phyloP scores from a whole-genome alignment of 2,113 vertebrate genomes.

The Galeopterus variegatus region DNA sequence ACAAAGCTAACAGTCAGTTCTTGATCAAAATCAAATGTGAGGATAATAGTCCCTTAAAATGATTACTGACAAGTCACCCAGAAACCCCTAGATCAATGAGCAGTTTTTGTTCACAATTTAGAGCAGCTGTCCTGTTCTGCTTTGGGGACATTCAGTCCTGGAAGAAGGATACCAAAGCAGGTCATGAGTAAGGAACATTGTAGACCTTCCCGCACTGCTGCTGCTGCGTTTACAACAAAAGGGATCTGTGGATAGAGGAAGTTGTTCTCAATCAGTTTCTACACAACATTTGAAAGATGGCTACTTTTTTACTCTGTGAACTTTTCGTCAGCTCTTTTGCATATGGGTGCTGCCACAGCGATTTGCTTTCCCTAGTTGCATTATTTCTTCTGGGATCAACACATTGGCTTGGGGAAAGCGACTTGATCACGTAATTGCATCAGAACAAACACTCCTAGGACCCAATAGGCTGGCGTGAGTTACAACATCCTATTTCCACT shows the following conservation, averaged over 20 bases:
- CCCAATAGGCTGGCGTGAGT: constrained; percentile 1
- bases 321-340: background rate
- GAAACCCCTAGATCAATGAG: background rate
- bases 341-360: background rate
- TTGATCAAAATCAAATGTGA: background rate
- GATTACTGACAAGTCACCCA: background rate
- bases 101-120: background rate
- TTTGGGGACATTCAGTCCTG: background rate
- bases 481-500: background rate
- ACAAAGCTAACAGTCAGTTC: background rate
- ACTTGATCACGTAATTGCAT: background rate
- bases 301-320: background rate
- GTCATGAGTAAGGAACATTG: background rate
- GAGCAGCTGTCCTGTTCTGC: background rate
- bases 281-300: background rate
- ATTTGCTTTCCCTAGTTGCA: background rate
- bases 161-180: background rate
- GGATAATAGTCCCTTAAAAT: background rate
- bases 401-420: background rate
- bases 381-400: background rate
- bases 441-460: background rate
- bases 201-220: rapidly evolving
- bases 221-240: background rate
- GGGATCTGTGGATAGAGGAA: background rate
- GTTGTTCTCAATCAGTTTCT: background rate